Base-by-base conservation (phyloP, 1,140 invertebrate genomes). In the Phocides pigmalion region DNA sequence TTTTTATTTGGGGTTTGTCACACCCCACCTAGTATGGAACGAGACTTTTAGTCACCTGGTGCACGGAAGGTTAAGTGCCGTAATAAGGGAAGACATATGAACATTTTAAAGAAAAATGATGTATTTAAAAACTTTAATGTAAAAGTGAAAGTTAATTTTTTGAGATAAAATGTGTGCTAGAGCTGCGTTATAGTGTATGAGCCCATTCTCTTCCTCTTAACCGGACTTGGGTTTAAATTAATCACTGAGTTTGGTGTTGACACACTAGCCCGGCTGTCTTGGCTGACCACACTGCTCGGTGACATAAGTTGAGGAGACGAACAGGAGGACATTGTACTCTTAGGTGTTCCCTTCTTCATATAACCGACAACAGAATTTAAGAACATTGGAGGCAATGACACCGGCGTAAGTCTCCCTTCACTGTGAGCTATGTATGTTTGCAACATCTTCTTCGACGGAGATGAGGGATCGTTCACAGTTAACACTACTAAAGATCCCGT, bases 381-480 rank as follows among this genome's bases (percentile, higher is more conserved):
- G 11, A 90, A 68, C 0, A 62, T 68, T 0, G 79, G 22, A 0
- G 84, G 83, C 25, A 91, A 73, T 2, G 80, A 71, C 0, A 91
- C 77, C 0, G 87, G 86, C 0, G 82, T 87, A 3, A 91, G 32
- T 32, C 77, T 72, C 0, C 86, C 86, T 1, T 69, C 73, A 0
- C 75, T 84, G 4, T 80, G 72, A 1, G 86, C 81, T 39, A 91
- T 84, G 56, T 91, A 91, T 0, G 89, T 91, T 63, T 91, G 89
- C 4, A 91, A 58, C 79, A 89, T 87, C 66, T 89, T 91, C 69
- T 90, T 89, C 0, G 84, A 71, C 0, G 89, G 83, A 0, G 82
- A 81, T 2, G 77, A 77, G 0, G 89, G 89, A 50, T 91, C 86
- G 44, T 87, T 79, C 0, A 89, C 84, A 2, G 86, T 83, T 9